A percentile compares a stretch with the other conserved stretches of the same genome.
Conservation (phyloP, 2,797 vertebrate genomes). For the Enteromius radiatus region DNA sequence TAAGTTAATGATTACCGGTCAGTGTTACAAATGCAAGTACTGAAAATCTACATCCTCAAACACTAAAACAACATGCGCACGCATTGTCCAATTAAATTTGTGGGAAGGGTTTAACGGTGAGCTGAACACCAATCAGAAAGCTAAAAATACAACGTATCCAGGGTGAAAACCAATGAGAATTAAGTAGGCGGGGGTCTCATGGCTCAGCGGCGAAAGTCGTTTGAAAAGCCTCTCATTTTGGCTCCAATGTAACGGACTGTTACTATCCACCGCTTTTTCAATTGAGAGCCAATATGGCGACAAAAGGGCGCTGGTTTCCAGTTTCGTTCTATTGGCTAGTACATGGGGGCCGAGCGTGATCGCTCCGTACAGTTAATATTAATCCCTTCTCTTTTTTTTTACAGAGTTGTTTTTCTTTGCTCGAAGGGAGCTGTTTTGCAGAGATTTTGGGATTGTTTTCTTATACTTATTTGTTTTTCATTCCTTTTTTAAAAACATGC, state of each 20-base stretch:
- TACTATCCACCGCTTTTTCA: accelerated
- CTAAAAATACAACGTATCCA: slow-evolving; percentile 20
- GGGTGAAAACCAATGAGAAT: slow-evolving; percentile 67
- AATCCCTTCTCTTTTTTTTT: slow-evolving; percentile 50
- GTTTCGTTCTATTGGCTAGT: slow-evolving; percentile 53
- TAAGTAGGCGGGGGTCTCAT: neutral
- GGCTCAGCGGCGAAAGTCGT: no score
- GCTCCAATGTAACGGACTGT: slow-evolving; percentile 46
- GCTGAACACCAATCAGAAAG: slow-evolving; percentile 55
- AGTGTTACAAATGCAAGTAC: neutral
- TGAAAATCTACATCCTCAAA: neutral
- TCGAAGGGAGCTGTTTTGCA: slow-evolving; percentile 75
- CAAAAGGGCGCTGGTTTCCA: neutral
- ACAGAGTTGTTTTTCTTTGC: slow-evolving; percentile 78
- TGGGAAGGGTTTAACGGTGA: slow-evolving; percentile 32
- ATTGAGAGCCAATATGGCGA: slow-evolving; percentile 75
- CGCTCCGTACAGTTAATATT: slow-evolving; percentile 40
- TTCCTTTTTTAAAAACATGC: slow-evolving; percentile 36
- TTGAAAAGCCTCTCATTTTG: slow-evolving; percentile 42
- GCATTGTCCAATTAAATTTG: slow-evolving; percentile 63
- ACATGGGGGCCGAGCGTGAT: slow-evolving; percentile 75
- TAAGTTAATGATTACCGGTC: neutral
- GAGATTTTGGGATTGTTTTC: slow-evolving; percentile 63
- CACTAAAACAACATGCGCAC: slow-evolving; percentile 1
- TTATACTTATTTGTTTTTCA: slow-evolving; percentile 44